Evolutionary conservation across 2,888 invertebrate genomes (phyloP).

Genomic region (Chrysolina americana): DNA sequence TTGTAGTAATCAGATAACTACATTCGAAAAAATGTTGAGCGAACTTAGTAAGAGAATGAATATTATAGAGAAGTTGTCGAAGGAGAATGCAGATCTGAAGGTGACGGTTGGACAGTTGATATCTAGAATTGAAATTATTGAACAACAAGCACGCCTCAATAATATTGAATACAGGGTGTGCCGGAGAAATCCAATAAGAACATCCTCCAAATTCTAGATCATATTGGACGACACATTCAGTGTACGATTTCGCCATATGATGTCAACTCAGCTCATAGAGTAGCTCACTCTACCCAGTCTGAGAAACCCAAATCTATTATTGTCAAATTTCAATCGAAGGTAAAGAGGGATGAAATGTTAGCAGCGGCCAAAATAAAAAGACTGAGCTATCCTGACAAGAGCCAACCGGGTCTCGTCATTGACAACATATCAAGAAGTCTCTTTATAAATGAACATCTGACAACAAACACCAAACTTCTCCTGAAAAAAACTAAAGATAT

Average conservation of each 20-base stretch:
- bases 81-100: slow-evolving; percentile 23
- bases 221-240: slow-evolving; percentile 25
- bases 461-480: slow-evolving; percentile 21
- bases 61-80: slow-evolving; percentile 19
- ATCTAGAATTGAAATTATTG: slow-evolving; percentile 11
- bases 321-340: no score
- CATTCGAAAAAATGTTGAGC: slow-evolving; percentile 20
- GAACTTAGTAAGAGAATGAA: slow-evolving; percentile 8
- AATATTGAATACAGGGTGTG: slow-evolving; percentile 16
- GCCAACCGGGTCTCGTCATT: slow-evolving; percentile 16
- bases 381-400: slow-evolving; percentile 24
- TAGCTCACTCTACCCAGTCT: no score
- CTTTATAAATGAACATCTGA: slow-evolving; percentile 17
- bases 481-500: slow-evolving; percentile 19
- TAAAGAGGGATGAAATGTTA: slow-evolving; percentile 14
- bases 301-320: no score
- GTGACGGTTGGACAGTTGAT: slow-evolving; percentile 18
- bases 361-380: slow-evolving; percentile 20
- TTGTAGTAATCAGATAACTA: slow-evolving; percentile 25
- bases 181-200: slow-evolving; percentile 23
- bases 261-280: slow-evolving; percentile 22
- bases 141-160: slow-evolving; percentile 9
- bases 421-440: slow-evolving; percentile 19
- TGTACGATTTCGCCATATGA: no score
- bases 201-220: slow-evolving; percentile 10